Evolutionary conservation across 2,113 vertebrate genomes (phyloP).

Genomic region (Phainopepla nitens): DNA sequence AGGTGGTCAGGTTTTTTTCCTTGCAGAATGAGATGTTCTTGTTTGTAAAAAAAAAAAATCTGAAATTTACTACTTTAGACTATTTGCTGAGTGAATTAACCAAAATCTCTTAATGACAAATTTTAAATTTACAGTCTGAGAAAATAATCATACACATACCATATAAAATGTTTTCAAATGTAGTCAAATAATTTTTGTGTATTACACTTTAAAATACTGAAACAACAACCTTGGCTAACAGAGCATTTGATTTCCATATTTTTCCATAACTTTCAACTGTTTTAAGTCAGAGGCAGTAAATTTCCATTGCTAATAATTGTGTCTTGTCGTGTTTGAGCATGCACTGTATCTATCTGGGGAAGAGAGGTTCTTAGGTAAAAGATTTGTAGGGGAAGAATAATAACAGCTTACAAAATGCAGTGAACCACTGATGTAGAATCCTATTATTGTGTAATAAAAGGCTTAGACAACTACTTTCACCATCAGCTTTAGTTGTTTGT

Average conservation of each 20-base stretch:
- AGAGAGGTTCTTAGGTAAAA: neutral
- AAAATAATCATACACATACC: neutral
- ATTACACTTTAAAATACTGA: neutral
- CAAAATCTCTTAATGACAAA: neutral
- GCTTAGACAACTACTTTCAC: neutral
- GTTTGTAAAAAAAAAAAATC: neutral
- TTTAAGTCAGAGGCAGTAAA: neutral
- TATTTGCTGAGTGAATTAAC: neutral
- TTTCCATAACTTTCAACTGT: neutral
- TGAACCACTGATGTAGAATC: neutral
- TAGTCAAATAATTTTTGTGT: neutral
- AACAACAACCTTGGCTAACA: neutral
- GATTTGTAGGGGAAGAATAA: neutral
- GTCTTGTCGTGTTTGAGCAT: neutral
- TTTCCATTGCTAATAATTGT: neutral
- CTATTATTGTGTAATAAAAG: neutral
- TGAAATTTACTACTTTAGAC: neutral
- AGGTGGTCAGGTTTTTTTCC: neutral
- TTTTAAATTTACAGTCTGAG: neutral
- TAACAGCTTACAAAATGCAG: neutral
- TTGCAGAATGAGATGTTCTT: neutral
- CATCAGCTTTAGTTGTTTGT: neutral
- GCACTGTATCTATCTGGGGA: neutral
- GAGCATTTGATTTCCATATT: neutral
- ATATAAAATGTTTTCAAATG: neutral